A percentile compares a stretch with the other conserved stretches of the same genome.
phyloP scores from a whole-genome alignment of 1,140 invertebrate genomes.

The Lucilia cuprina region DNA sequence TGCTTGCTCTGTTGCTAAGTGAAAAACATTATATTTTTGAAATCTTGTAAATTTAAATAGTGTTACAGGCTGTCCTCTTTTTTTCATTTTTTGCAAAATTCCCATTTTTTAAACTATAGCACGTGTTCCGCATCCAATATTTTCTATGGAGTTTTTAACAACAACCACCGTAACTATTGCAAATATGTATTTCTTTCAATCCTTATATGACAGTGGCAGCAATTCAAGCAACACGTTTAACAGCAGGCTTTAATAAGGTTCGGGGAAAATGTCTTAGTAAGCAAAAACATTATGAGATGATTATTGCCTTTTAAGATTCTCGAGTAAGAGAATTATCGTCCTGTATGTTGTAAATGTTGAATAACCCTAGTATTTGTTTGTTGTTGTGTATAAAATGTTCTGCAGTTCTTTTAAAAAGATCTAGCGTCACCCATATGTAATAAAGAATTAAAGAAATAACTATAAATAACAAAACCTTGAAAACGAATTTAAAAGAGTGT shows the following conservation, averaged over 20 bases:
- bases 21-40: neutral
- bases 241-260: neutral
- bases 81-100: neutral
- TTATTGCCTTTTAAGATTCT: neutral
- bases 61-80: neutral
- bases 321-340: too few relatives aligned
- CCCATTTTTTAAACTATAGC: neutral
- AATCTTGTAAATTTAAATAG: neutral
- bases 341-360: neutral
- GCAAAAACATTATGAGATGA: neutral
- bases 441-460: neutral
- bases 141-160: neutral
- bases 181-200: neutral
- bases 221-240: conserved; percentile 20
- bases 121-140: neutral
- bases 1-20: neutral
- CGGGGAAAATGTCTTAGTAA: neutral
- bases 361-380: neutral
- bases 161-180: neutral
- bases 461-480: neutral
- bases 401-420: too few relatives aligned
- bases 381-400: too few relatives aligned
- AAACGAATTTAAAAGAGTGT: neutral
- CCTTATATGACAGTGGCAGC: neutral
- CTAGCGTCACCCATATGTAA: conserved; percentile 5